These are phyloP conservation scores for Bugulina stolonifera DNA, from an alignment of 2,888 invertebrate genomes.

Conservation along the genomic window DNA sequence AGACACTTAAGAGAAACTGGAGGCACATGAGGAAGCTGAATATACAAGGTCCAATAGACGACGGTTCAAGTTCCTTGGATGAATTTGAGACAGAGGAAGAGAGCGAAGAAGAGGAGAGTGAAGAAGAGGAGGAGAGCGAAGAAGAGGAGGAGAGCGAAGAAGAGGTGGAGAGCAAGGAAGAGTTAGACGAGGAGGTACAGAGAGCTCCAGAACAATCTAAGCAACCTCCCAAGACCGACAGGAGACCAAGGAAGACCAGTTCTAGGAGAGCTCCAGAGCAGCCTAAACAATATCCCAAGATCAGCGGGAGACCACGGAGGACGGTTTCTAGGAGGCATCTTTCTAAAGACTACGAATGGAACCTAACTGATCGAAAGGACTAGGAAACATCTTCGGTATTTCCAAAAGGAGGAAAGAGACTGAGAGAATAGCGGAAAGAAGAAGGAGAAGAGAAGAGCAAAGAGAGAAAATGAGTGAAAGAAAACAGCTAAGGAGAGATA, in stretches of 20 bases:
- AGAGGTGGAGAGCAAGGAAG: neutral
- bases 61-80: neutral
- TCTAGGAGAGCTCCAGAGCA: too few species aligned
- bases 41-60: neutral
- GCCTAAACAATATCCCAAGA: too few species aligned
- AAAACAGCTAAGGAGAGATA: neutral
- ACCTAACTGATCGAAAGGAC: too few species aligned
- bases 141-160: too few species aligned
- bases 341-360: neutral
- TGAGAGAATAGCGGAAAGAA: neutral
- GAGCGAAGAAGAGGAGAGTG: too few species aligned
- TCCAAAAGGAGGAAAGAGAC: neutral
- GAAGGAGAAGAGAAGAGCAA: neutral
- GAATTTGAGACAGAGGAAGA: neutral
- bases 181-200: neutral
- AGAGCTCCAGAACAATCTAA: neutral
- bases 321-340: neutral
- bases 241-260: too few species aligned
- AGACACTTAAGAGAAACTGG: too few species aligned
- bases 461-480: too few species aligned
- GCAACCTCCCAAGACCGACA: neutral
- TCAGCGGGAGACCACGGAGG: neutral
- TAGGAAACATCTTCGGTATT: too few species aligned
- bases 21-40: neutral
- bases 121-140: too few species aligned